Evolutionary conservation across 2,888 invertebrate genomes (phyloP), one percentile per base, ranked within the genome.

Genomic region (Abrostola tripartita): DNA sequence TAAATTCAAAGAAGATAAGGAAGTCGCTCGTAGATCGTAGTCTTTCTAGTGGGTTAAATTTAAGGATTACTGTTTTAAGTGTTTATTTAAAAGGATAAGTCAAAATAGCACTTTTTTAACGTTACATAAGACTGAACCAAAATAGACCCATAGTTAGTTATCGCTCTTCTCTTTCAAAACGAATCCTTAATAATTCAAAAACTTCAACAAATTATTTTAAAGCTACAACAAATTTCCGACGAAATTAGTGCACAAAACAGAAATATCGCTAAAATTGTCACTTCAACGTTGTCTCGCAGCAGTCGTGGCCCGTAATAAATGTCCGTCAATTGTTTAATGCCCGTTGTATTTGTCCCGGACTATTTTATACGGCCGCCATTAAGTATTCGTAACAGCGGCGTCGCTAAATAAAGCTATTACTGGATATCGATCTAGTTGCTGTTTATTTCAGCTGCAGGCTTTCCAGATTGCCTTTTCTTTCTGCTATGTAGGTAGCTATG

Each of bases 351-450:
- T 14, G 9, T 14, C 44, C 24, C 5, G 9, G 44, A 12, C 44
- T 47, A 47, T 47, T 47, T 24, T 47, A 47, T 47, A 47, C 24
- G 44, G 10, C 14, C 14, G 44, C 24, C 44, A 47, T 47, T 47
- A 47, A 5, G 24, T 24, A 47, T 47, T 47, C 44, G 14, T 47
- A 47, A 47, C 44, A 47, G 44, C 5, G 44, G 44, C 44, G 24
- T 9, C 24, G 9, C 44, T 47, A 47, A 47, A 47, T 47, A 47
- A 47, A 47, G 44, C 44, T 47, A 47, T 47, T 47, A 47, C 44
- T 14, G 44, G 44, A 24, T 47, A 47, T 47, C 44, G 44, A 47
- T 24, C 44, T 8, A 24, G 14, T 24, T 47, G 40, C 40, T 40
- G 44, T 47, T 47, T 24, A 24, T 24, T 47, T 47, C 44, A 47